Base-by-base conservation (phyloP, 2,888 invertebrate species). In the Scelioninae gen. 1 region DNA sequence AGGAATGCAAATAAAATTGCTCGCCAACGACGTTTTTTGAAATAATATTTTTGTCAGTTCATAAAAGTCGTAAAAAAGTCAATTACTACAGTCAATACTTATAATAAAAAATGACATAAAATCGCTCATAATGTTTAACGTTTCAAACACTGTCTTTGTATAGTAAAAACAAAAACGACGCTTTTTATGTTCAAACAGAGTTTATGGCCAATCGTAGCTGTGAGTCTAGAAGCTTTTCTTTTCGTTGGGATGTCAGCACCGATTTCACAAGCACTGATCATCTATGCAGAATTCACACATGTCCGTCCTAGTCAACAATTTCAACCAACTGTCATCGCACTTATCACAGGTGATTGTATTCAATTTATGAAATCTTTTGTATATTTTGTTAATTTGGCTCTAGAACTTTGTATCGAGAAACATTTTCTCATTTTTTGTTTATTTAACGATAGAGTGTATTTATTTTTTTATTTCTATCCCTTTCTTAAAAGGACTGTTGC, bases 181-280 rank as follows among this genome's bases (percentile, higher is more conserved):
- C 68, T 77, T 23, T 83, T 82, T 84, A 78, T 93, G 47, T 75
- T 40, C 10, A 38, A 93, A 66, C 91, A 95, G 95, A 93, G 93
- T 87, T 94, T 93, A 85, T 94, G 94, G 87, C 93, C 94, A 68
- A 93, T 94, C 86, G 93, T 95, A 84, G 94, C 94, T 87, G 94
- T 94, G 86, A 93, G 94, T 72, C 91, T 95, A 86, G 95, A 95
- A 89, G 94, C 94, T 55, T 93, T 95, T 92, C 92, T 96, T 88
- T 94, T 95, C 89, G 93, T 95, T 11, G 95, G 95, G 0, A 94
- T 95, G 91, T 95, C 95, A 7, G 95, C 96, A 23, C 94, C 96
- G 83, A 94, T 96, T 80, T 95, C 96, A 47, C 95, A 95, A 89
- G 94, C 96, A 43, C 92, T 96, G 65, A 93, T 96, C 81, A 93